Conservation (phyloP, 2,113 vertebrate genomes). For the Pseudolaguvia tuberculata region DNA sequence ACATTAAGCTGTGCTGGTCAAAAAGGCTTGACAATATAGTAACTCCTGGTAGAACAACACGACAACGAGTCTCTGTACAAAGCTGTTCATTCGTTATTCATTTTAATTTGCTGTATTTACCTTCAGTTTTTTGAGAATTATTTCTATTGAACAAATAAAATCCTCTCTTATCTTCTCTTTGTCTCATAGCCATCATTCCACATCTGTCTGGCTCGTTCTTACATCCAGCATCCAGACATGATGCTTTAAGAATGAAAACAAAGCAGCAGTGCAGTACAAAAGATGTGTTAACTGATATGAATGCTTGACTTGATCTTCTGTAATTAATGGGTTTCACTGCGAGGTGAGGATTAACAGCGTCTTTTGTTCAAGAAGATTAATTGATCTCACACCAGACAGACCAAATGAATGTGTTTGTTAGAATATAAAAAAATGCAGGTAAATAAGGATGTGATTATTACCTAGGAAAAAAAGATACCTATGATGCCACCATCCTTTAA, state of each 20-base stretch:
- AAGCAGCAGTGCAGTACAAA: constrained; percentile 26
- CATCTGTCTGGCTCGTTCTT: neutral
- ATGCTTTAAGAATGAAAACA: constrained; percentile 4
- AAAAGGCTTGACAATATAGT: neutral
- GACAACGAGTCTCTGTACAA: neutral
- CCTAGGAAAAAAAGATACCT: too few relatives aligned
- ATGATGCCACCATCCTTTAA: too few relatives aligned
- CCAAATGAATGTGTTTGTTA: too few relatives aligned
- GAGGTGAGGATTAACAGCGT: constrained; percentile 10
- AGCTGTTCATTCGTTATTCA: too few relatives aligned
- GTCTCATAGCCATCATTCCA: neutral
- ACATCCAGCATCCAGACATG: constrained; percentile 1
- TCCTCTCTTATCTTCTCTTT: neutral
- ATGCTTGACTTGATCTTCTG: constrained; percentile 36
- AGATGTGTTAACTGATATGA: constrained; percentile 27
- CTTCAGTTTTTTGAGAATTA: too few relatives aligned
- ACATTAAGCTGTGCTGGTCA: neutral
- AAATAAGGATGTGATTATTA: neutral
- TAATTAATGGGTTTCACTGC: constrained; percentile 48
- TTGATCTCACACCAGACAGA: neutral
- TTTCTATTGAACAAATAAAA: too few relatives aligned
- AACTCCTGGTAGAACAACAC: too few relatives aligned
- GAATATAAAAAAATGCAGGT: neutral
- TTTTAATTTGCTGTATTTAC: too few relatives aligned
- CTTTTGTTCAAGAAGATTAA: constrained; percentile 23